Evolutionary conservation across 2,797 vertebrate species (phyloP), one percentile per base, ranked within the genome.

Genomic region (Heteromormyrus szaboi): DNA sequence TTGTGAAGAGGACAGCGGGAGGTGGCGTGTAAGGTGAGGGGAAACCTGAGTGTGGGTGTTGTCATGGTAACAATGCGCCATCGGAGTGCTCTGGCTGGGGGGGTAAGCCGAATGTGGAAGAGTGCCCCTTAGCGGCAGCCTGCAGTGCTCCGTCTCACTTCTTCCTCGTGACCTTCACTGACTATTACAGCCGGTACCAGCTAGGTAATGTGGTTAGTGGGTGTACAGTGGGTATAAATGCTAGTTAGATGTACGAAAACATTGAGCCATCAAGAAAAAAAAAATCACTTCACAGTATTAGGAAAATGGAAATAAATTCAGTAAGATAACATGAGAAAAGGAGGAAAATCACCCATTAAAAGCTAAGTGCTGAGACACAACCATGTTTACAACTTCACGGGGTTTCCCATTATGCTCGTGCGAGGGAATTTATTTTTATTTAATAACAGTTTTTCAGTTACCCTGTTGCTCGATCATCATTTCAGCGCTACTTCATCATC

Each of bases 91-190:
- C 93, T 50, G 92, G 88, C 50, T 92, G 90, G 0, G n/a, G 54
- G 90, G 68, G 94, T 93, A 97, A 96, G 37, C 96, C 95, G 92
- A 98, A 94, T 54, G 97, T 97, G 90, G 0, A 97, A 91, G 25
- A 94, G 76, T 46, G 76, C 76, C 68, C 37, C 76, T 41, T 81
- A 81, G 76, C 19, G 76, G 76, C 14, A 7, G 76, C 91, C 0
- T 95, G 85, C 0, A 97, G 96, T 25, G 9, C 22, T 85, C n/a
- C n/a, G n/a, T 76, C 68, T 76, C 29, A 17, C 48, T 50, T 29
- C 48, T n/a, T 53, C 25, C 9, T 33, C 83, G 25, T 85, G 22
- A 53, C 83, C 83, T 50, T 33, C 68, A 76, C 68, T 72, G 29
- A 72, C 65, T 76, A 65, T 65, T 65, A 65, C 8, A 29, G 22